Evolutionary conservation across 1,140 invertebrate species (phyloP), one percentile per base, ranked within the genome.

Genomic region (Rhagoletis zephyria): DNA sequence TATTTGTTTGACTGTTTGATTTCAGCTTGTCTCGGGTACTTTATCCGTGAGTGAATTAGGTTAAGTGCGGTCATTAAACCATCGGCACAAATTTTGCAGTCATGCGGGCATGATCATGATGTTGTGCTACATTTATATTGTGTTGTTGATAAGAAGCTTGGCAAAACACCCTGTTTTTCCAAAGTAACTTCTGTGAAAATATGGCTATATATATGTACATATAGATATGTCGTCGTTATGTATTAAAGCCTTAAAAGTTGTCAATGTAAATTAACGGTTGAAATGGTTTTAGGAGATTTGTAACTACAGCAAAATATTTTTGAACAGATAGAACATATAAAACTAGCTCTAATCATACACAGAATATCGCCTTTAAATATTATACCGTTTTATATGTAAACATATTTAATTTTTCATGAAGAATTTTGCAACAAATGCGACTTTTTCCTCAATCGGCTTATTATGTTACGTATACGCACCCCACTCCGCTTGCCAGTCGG

Each of bases 61-160:
- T 92, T 92, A 92, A 92, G 91, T 92, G 90, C 91, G 91, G 91
- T 92, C 91, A 89, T 92, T 92, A 90, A 92, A 92, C 91, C 92
- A 89, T 90, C 91, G 90, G 89, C 91, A 92, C 90, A 90, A 92
- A 92, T 92, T 92, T 90, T 89, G 90, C 85, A 87, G 14, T 59
- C 12, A 42, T 30, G 64, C 63, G 9, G 63, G 60, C 42, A 51
- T 65, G 70, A 40, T 65, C 16, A 10, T 56, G 51, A 10, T 56
- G 51, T 56, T 56, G 51, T 56, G 40, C 65, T 19, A 67, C 65
- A 42, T 30, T 42, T 19, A 67, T 42, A 7, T 30, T 42, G 6
- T 6, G 65, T 6, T 67, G 65, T 70, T 87, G 88, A 77, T 91
- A 60, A 64, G 85, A 67, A 42, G 65, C 65, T 19, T 7, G 6